Conservation (phyloP, 2,888 invertebrate species). For the Omphaloscelis lunosa region DNA sequence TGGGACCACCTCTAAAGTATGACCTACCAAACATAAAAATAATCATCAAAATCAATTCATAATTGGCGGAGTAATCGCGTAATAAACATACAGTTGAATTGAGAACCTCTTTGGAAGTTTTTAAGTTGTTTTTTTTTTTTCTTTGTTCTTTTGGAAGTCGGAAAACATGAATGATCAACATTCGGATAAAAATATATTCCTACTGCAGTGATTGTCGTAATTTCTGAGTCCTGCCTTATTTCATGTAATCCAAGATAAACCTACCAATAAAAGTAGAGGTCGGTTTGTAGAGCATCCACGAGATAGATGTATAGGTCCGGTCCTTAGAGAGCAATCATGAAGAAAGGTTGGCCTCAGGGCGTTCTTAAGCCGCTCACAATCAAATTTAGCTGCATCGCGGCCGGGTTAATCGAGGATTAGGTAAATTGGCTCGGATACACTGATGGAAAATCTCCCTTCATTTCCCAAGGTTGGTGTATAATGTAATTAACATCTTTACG, state of each 20-base stretch:
- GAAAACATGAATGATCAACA: constrained; percentile 35
- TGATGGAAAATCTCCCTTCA: constrained; percentile 72
- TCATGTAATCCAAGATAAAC: constrained; percentile 65
- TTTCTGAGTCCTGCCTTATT: constrained; percentile 56
- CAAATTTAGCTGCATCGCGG: constrained; percentile 79
- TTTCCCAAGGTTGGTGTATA: constrained; percentile 66
- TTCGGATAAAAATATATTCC: constrained; percentile 29
- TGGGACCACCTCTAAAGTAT: too few species aligned
- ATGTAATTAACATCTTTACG: constrained; percentile 58
- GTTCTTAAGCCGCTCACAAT: constrained; percentile 78
- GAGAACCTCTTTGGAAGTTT: too few species aligned
- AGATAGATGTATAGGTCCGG: constrained; percentile 63
- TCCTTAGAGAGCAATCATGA: constrained; percentile 75
- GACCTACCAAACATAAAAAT: too few species aligned
- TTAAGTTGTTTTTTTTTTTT: too few species aligned
- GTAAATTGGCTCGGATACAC: constrained; percentile 75
- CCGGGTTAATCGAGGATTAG: constrained; percentile 78
- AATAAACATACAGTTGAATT: too few species aligned
- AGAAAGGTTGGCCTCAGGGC: constrained; percentile 77
- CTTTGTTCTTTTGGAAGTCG: background rate
- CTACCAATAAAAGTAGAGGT: constrained; percentile 60
- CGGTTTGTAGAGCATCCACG: constrained; percentile 55
- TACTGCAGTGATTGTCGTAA: constrained; percentile 47
- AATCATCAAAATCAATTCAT: too few species aligned
- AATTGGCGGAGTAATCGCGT: too few species aligned